phyloP scores from a whole-genome alignment of 2,113 vertebrate genomes.

The Anser cygnoides region DNA sequence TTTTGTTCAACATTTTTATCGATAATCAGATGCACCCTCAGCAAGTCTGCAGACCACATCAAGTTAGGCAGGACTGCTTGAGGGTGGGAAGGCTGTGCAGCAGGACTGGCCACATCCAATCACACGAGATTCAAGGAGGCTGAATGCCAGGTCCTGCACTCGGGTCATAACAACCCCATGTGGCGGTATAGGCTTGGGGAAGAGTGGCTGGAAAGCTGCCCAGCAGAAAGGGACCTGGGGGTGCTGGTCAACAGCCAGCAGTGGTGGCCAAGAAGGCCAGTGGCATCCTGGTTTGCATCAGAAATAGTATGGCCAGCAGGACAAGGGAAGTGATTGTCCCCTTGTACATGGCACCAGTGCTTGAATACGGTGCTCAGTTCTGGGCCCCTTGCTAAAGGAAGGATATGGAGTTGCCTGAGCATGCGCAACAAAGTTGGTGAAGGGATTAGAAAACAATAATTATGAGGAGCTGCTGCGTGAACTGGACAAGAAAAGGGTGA shows the following conservation, averaged over 20 bases:
- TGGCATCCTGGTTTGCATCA: neutral
- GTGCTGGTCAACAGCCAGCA: neutral
- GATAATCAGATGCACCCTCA: neutral
- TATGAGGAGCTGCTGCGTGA: neutral
- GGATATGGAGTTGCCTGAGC: neutral
- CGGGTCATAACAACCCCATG: neutral
- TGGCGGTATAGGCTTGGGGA: neutral
- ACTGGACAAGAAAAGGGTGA: neutral
- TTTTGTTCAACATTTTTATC: neutral
- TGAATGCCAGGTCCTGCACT: neutral
- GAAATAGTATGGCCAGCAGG: neutral
- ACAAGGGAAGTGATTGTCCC: neutral
- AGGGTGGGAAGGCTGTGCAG: neutral
- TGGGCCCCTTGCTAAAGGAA: neutral
- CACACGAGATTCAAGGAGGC: neutral
- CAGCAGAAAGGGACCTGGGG: neutral
- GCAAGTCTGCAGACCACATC: neutral
- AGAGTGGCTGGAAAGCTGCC: neutral
- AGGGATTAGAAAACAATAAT: neutral
- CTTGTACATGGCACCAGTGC: neutral
- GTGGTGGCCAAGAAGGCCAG: neutral
- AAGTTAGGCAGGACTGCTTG: neutral
- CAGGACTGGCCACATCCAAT: neutral
- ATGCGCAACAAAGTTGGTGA: neutral
- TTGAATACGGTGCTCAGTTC: neutral